Evolutionary conservation across 2,797 vertebrate genomes (phyloP).

Genomic region (Ctenochaetus hawaiiensis): DNA sequence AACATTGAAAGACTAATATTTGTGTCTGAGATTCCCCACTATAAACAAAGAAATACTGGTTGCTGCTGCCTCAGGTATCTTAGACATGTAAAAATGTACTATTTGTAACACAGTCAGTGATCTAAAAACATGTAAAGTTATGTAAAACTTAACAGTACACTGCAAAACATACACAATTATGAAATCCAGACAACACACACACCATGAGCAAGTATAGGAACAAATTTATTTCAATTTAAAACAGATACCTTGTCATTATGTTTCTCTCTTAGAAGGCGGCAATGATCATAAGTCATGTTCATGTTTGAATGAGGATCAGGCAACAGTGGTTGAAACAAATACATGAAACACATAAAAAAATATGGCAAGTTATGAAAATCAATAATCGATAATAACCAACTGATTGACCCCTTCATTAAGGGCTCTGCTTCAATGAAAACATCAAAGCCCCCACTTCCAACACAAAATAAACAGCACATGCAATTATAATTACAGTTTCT

Average conservation of each 20-base stretch:
- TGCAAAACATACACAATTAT: conserved; percentile 5
- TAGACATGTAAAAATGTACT: background rate
- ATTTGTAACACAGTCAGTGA: background rate
- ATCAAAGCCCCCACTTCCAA: conserved; percentile 84
- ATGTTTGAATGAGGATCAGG: conserved; percentile 92
- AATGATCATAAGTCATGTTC: conserved; percentile 96
- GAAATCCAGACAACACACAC: conserved; percentile 69
- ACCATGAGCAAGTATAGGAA: conserved; percentile 93
- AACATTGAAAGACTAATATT: background rate
- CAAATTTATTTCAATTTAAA: conserved; percentile 99
- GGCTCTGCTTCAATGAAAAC: conserved; percentile 80
- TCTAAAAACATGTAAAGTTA: background rate
- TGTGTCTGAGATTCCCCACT: background rate
- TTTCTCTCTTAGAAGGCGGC: conserved; percentile 96
- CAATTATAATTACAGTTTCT: conserved; percentile 91
- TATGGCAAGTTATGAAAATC: conserved; percentile 89
- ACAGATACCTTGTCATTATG: conserved; percentile 93
- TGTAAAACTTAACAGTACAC: background rate
- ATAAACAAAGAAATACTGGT: background rate
- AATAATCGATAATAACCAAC: conserved; percentile 83
- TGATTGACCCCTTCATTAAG: conserved; percentile 76
- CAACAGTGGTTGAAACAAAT: conserved; percentile 91
- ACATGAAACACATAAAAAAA: conserved; percentile 89
- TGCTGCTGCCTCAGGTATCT: background rate
- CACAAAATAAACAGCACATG: conserved; percentile 91